A percentile compares a stretch with the other conserved stretches of the same genome.
Evolutionary conservation across 2,113 vertebrate species (phyloP).

Genomic region (Rutilus rutilus): DNA sequence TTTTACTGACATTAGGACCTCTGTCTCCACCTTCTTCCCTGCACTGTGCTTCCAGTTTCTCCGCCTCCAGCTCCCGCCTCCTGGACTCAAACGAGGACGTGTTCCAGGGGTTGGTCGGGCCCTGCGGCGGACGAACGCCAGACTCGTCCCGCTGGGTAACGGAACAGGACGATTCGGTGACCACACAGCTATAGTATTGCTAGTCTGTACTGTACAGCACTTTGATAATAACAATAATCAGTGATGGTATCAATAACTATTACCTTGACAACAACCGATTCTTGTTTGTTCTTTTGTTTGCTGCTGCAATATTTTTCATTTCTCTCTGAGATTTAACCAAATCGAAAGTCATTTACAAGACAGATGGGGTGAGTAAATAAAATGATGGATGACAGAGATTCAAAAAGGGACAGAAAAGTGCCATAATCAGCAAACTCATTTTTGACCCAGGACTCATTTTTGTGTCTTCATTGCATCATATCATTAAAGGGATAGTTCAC

Average conservation of each 20-base stretch:
- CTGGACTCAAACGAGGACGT: conserved; percentile 93
- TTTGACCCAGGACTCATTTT: no score
- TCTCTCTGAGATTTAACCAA: conserved; percentile 37
- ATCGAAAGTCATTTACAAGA: conserved; percentile 3
- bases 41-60: conserved; percentile 94
- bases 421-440: not conserved
- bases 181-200: conserved; percentile 88
- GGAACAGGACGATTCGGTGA: conserved; percentile 90
- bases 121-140: conserved; percentile 81
- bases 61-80: conserved; percentile 91
- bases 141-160: conserved; percentile 87
- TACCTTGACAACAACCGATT: conserved; percentile 29
- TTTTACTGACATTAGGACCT: conserved; percentile 77
- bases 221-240: conserved; percentile 48
- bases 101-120: conserved; percentile 92
- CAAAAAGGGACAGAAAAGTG: conserved; percentile 14
- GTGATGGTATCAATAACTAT: conserved; percentile 47
- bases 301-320: conserved; percentile 44
- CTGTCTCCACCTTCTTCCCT: conserved; percentile 82
- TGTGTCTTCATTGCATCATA: conserved; percentile 1
- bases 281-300: conserved; percentile 42
- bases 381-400: not conserved
- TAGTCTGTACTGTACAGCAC: conserved; percentile 49
- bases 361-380: not conserved
- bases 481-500: not conserved